Evolutionary conservation across 2,113 vertebrate species (phyloP).

Genomic region (Myxocyprinus asiaticus): DNA sequence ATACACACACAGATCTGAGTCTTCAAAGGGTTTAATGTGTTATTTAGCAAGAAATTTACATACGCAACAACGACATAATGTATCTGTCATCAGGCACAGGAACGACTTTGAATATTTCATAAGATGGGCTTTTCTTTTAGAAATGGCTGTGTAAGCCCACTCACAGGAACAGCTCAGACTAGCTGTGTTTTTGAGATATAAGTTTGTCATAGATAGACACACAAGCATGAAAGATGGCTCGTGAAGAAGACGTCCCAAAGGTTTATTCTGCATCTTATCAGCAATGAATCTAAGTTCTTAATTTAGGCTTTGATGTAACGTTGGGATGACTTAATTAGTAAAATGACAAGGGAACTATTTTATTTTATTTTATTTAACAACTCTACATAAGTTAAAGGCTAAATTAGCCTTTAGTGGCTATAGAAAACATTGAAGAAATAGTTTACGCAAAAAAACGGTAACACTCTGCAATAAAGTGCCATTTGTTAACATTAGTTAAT

Average conservation of each 20-base stretch:
- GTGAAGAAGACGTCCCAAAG: conserved; percentile 8
- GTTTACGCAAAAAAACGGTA: no score
- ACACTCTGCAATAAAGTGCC: no score
- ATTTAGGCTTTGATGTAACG: conserved; percentile 23
- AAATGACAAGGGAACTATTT: not conserved
- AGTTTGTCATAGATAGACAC: no score
- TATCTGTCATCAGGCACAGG: not conserved
- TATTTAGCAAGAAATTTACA: not conserved
- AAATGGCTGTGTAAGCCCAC: no score
- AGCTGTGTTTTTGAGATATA: no score
- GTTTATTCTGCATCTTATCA: conserved; percentile 26
- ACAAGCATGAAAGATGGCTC: no score
- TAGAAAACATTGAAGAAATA: no score
- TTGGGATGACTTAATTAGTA: conserved; percentile 28
- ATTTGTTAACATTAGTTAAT: no score
- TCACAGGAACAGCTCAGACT: no score
- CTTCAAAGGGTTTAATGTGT: not conserved
- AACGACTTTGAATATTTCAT: conserved; percentile 14
- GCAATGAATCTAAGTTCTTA: not conserved
- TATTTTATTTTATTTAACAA: conserved; percentile 3
- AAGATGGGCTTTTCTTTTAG: not conserved
- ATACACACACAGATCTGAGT: not conserved
- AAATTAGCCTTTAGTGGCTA: no score
- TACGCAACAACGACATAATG: not conserved
- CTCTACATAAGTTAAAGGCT: no score